Conservation (phyloP, 2,888 invertebrate species). For the Phymatocera aterrima region DNA sequence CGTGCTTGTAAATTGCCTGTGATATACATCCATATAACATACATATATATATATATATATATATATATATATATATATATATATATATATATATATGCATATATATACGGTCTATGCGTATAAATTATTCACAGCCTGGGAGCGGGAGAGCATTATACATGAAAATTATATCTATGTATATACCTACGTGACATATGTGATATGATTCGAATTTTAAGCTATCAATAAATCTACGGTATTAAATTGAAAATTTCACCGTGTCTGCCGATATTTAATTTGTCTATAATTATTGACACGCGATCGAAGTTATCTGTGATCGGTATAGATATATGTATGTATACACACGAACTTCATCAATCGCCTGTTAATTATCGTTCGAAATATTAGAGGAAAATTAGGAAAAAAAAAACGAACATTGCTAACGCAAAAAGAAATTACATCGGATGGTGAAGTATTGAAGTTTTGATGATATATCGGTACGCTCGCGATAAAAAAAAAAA, state of each 20-base stretch:
- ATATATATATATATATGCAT: background rate
- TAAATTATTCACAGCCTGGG: slow-evolving; percentile 23
- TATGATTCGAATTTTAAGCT: background rate
- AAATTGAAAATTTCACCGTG: background rate
- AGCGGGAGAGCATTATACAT: background rate
- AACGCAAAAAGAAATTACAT: too few species aligned
- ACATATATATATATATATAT: background rate
- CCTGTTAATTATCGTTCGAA: too few species aligned
- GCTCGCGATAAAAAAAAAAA: too few species aligned
- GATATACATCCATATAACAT: too few species aligned
- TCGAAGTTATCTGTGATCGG: too few species aligned
- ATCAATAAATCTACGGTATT: background rate
- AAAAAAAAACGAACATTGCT: too few species aligned
- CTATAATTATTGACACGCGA: background rate
- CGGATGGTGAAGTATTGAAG: too few species aligned
- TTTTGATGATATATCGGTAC: too few species aligned
- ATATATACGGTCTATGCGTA: background rate
- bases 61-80: slow-evolving; percentile 5
- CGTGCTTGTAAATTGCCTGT: slow-evolving; percentile 31
- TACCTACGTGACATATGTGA: slow-evolving; percentile 17
- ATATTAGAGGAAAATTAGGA: too few species aligned
- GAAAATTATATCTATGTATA: background rate
- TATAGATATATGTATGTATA: too few species aligned
- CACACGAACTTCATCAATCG: too few species aligned
- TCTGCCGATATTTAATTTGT: background rate